Percentiles rank a stretch among this genome's conserved stretches.
Evolutionary conservation across 2,888 invertebrate genomes (phyloP).

Genomic region (Melinopterus prodromus): DNA sequence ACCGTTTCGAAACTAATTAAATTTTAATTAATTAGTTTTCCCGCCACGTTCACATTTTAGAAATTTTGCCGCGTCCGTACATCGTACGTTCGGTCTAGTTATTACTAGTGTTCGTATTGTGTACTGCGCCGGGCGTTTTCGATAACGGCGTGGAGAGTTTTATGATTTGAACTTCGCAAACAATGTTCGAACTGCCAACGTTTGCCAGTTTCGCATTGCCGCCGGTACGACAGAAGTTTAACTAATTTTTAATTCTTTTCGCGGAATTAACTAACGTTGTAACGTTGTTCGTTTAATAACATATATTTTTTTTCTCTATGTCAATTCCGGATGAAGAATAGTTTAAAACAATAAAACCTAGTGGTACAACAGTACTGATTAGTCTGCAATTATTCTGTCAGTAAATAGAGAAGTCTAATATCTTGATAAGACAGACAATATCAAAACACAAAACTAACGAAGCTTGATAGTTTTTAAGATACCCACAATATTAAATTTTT

Average conservation of each 20-base stretch:
- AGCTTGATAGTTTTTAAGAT: too few relatives aligned
- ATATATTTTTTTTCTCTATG: neutral
- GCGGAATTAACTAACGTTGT: neutral
- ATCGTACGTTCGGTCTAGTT: conserved; percentile 12
- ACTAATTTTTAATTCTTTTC: conserved; percentile 4
- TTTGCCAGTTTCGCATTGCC: neutral
- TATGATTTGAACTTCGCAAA: conserved; percentile 4
- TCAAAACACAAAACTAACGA: too few relatives aligned
- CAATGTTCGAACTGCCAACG: neutral
- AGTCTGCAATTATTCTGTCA: too few relatives aligned
- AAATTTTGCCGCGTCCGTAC: conserved; percentile 20
- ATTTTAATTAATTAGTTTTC: conserved; percentile 25
- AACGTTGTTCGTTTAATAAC: neutral
- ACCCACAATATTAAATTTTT: too few relatives aligned
- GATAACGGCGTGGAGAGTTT: neutral
- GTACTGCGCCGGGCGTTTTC: neutral
- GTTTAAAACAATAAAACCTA: too few relatives aligned
- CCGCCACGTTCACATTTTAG: conserved; percentile 10
- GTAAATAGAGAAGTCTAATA: too few relatives aligned
- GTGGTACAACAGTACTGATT: too few relatives aligned
- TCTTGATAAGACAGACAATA: too few relatives aligned
- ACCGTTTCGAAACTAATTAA: conserved; percentile 9
- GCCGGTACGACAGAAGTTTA: neutral
- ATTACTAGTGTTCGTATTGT: neutral
- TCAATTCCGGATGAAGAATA: neutral